Evolutionary conservation across 92 coral and sea anemone species (phyloP), one percentile per base, ranked within the genome.

Genomic region (Micromussa lordhowensis): DNA sequence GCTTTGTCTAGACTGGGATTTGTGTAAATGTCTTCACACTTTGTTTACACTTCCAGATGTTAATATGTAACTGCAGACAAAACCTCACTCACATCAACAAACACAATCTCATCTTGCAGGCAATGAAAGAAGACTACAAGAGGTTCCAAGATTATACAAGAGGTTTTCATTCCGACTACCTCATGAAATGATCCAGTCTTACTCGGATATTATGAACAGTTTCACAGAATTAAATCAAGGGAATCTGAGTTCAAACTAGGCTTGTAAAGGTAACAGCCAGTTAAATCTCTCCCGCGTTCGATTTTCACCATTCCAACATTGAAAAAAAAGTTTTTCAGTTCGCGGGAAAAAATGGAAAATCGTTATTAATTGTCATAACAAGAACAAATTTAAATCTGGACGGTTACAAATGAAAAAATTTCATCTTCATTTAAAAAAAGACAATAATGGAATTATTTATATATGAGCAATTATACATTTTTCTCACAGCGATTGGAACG

Each of bases 81-180:
- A 85, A 17, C 80, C 28, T 7, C 55, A 79, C 15, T 40, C 0
- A 31, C 12, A 9, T 44, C 51, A 26, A 28, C 10, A 2, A 70
- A 74, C 31, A 63, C 87, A n/a, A 49, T 30, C 44, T 61, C 59
- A 36, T 54, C 29, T 58, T 96, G 72, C 82, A 98, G 99, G 99
- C 92, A 26, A 90, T 98, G 89, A 95, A 92, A 76, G 98, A 98
- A 76, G 99, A 98, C 88, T 98, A 98, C 90, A 98, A 96, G 88
- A 91, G 99, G 30, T 98, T 98, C 75, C 99, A 98, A 87, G 91
- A 98, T 75, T 96, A 94, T 83, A 98, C 99, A 3, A 82, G 88
- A 84, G 98, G 99, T 87, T 98, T 96, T 84, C 94, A 95, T 78
- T 98, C 99, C 0, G 99, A 98, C 77, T 98, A 77, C 85, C 92